Base-by-base conservation (phyloP, 2,113 vertebrate genomes). In the Hyperopisus bebe region DNA sequence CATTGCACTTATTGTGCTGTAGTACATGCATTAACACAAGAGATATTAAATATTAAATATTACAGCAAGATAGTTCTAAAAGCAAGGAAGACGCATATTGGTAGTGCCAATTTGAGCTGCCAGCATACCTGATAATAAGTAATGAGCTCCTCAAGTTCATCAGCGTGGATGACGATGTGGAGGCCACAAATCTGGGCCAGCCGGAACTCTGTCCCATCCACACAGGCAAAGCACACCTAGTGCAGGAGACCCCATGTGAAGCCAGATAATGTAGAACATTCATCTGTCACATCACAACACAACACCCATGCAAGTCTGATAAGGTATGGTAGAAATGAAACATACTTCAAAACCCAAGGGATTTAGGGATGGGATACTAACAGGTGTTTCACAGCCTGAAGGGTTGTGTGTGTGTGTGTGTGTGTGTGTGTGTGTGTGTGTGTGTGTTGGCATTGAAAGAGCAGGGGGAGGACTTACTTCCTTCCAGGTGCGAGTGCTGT, bases 151-250 rank as follows among this genome's bases (percentile, higher is more conserved):
- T 99, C 97, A 53, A 99, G 96, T 91, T 99, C 98, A 70, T 98
- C 97, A 0, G 97, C 98, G 0, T 98, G 98, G 91, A 98, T 97
- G 90, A 98, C 97, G 2, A 98, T 97, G 93, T 98, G 97, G 48
- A 98, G 96, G 47, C 98, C 97, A 53, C 98, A 98, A 82, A 98
- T 97, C 89, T 98, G 97, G 0, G 97, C 97, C 89, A 98, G 92
- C 15, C 94, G 95, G 89, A 98, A 98, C 90, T 99, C 97, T 90
- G 96, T 96, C 1, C 97, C 97, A 6, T 98, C 97, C 90, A 98
- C 97, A 15, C 97, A 98, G 0, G 97, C 97, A 0, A 98, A 98
- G 89, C 98, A 99, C 51, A 98, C 97, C 98, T 99, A 92, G 21
- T 21, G 17, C 35, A 66, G 51, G n/a, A 24, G 17, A 39, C 39